These are phyloP conservation scores for Porphyrio hochstetteri DNA, from an alignment of 2,113 vertebrate species.

Conservation along the genomic window DNA sequence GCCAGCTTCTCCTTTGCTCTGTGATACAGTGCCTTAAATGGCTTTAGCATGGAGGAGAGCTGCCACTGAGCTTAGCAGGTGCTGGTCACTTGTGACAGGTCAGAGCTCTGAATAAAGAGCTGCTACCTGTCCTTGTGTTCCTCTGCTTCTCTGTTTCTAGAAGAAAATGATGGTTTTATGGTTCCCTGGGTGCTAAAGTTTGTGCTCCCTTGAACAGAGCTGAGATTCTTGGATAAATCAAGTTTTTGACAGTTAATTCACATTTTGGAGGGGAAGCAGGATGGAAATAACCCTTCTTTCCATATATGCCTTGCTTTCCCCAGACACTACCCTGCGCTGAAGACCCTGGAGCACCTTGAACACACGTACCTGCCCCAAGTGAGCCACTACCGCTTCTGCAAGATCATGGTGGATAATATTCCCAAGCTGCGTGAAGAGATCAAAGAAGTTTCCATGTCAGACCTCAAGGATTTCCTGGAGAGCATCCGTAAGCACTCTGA, in stretches of 20 bases:
- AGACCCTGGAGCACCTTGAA: conserved; percentile 93
- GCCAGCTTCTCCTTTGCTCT: background rate
- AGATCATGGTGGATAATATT: conserved; percentile 93
- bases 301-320: background rate
- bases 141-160: background rate
- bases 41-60: background rate
- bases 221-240: background rate
- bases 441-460: conserved; percentile 93
- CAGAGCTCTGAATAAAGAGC: background rate
- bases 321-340: conserved; percentile 94
- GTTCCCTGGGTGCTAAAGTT: background rate
- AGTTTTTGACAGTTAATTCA: background rate
- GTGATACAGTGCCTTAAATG: background rate
- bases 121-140: background rate
- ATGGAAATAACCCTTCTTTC: conserved; percentile 11
- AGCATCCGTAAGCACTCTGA: conserved; percentile 98
- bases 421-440: conserved; percentile 88
- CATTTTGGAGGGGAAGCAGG: conserved; percentile 18
- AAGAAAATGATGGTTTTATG: background rate
- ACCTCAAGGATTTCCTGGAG: conserved; percentile 97
- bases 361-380: conserved; percentile 89
- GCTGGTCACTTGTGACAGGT: background rate
- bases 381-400: conserved; percentile 94
- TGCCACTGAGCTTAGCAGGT: background rate
- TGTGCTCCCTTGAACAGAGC: background rate